These are phyloP conservation scores for Trachops cirrhosus DNA, from an alignment of 2,797 vertebrate species.

Conservation along the genomic window DNA sequence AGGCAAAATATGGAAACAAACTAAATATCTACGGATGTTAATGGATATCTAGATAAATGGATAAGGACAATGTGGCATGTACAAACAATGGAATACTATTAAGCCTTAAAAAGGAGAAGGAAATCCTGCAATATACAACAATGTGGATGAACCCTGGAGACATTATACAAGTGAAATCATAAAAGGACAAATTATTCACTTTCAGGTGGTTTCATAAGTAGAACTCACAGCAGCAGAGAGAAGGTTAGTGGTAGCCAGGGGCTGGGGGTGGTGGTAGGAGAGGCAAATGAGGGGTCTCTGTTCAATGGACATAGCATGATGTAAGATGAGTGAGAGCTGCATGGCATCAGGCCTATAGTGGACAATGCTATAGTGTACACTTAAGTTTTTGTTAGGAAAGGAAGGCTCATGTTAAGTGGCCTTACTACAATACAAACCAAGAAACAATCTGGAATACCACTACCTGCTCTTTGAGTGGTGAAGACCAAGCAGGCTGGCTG, in stretches of 20 bases:
- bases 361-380: neutral
- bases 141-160: neutral
- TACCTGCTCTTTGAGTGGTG: too few species aligned
- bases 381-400: neutral
- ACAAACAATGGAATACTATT: neutral
- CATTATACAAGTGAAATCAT: neutral
- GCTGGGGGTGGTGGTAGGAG: too few species aligned
- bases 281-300: neutral
- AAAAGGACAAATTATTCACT: neutral
- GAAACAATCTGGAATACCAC: too few species aligned
- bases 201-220: neutral
- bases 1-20: neutral
- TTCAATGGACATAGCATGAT: neutral
- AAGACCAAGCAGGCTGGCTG: too few species aligned
- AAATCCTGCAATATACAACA: neutral
- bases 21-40: neutral
- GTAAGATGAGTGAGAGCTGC: too few species aligned
- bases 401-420: neutral
- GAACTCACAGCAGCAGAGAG: neutral
- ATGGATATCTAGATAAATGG: too few species aligned
- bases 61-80: neutral
- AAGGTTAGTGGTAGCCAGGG: neutral
- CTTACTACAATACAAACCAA: neutral
- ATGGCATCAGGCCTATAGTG: too few species aligned
- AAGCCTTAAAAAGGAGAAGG: neutral